Evolutionary conservation across 2,797 vertebrate species (phyloP), one percentile per base, ranked within the genome.

Genomic region (Ptychadena robeensis): DNA sequence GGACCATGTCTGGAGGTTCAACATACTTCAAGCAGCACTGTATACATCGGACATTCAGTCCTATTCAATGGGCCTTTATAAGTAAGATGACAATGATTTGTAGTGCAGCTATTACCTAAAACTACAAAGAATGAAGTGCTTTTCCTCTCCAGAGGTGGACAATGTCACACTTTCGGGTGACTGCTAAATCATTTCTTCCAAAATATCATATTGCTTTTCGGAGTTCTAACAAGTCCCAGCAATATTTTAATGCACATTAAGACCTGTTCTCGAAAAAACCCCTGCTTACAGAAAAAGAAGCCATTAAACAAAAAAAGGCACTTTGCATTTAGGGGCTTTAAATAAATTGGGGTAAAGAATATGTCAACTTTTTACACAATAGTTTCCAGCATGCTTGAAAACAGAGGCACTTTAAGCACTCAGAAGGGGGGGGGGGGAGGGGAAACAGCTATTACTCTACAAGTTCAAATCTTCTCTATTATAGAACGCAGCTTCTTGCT

Each of bases 211-310:
- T 79, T 72, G 82, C 82, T 73, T 73, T 79, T 73, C 14, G 53
- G 38, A 79, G 68, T 83, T 78, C 82, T 66, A 79, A 79, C 76
- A 83, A 73, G 82, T 79, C 61, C 73, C 82, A 12, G 82, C 82
- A 83, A 75, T 79, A 73, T 83, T 83, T 83, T 83, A 83, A 83
- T 83, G 82, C 69, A 83, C 82, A 68, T 61, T 83, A 83, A 83
- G 79, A 34, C 79, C 82, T 83, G 67, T 79, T 67, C 63, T 83
- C 82, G n/a, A 57, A 73, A 79, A 81, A 79, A 73, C 76, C 73
- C 82, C 82, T 83, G 82, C 82, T 79, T 75, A 70, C 65, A 66
- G n/a, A 70, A 79, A 83, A 79, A 67, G 69, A 73, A 78, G 22
- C 34, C 48, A 68, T 79, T 83, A 69, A 73, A 59, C 66, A 69